A percentile compares a stretch with the other conserved stretches of the same genome.
phyloP scores from a whole-genome alignment of 1,140 invertebrate species.

The Acyrthosiphon pisum region DNA sequence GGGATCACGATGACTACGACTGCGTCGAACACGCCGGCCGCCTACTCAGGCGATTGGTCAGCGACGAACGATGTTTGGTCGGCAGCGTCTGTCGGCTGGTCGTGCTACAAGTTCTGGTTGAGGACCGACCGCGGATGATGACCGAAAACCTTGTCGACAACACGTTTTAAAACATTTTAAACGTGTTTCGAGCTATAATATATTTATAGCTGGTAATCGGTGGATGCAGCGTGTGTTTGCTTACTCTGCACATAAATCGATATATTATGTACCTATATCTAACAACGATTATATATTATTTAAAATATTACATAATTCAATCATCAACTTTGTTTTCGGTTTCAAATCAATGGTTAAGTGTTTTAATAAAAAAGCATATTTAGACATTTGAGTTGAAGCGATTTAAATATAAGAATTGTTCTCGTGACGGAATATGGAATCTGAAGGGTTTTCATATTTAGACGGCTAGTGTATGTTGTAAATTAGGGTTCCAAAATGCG shows the following conservation, averaged over 20 bases:
- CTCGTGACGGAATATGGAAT: not conserved
- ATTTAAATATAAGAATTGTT: conserved; percentile 4
- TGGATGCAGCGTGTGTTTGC: too few species aligned
- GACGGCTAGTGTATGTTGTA: not conserved
- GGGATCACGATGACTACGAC: not conserved
- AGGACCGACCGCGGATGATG: not conserved
- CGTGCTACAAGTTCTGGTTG: not conserved
- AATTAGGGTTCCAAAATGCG: conserved; percentile 41
- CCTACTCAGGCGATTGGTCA: not conserved
- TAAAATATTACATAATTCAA: not conserved
- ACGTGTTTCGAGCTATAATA: too few species aligned
- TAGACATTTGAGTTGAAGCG: not conserved
- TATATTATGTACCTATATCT: too few species aligned
- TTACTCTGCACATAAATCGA: too few species aligned
- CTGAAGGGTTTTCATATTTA: conserved; percentile 35
- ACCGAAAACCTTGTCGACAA: not conserved
- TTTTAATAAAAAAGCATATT: not conserved
- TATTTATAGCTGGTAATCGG: too few species aligned
- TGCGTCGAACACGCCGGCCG: not conserved
- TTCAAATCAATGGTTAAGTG: not conserved
- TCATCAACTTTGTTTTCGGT: not conserved
- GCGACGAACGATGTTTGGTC: not conserved
- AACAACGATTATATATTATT: too few species aligned
- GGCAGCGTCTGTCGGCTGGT: not conserved
- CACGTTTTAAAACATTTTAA: not conserved